Evolutionary conservation across 2,888 invertebrate genomes (phyloP).

Genomic region (Rhimphoctona megacephalus): DNA sequence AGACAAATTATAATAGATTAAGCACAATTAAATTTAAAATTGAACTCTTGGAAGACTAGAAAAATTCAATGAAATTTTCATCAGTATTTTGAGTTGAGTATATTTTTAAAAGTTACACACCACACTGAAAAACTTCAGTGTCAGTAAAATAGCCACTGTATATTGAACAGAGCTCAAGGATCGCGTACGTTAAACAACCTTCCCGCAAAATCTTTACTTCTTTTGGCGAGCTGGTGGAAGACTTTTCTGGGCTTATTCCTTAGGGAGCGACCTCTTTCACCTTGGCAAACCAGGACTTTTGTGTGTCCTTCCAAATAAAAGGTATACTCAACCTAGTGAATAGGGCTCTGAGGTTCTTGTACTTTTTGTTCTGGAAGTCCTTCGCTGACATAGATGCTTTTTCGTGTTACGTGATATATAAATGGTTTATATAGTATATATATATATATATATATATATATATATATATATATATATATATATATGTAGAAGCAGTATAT

Average conservation of each 20-base stretch:
- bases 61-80: not conserved
- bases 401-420: not conserved
- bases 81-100: not conserved
- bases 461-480: not conserved
- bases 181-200: slow-evolving; percentile 25
- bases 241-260: slow-evolving; percentile 51
- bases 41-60: not conserved
- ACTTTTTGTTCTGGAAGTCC: slow-evolving; percentile 13
- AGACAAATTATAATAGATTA: not conserved
- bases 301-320: slow-evolving; percentile 33
- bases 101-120: not conserved
- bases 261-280: slow-evolving; percentile 56
- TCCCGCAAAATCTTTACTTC: slow-evolving; percentile 10
- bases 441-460: not conserved
- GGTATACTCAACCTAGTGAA: slow-evolving; percentile 30
- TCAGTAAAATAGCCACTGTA: not conserved
- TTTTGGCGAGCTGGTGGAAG: not conserved
- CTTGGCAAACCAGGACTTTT: slow-evolving; percentile 37
- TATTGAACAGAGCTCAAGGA: not conserved
- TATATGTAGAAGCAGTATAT: no score
- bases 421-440: not conserved
- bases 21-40: not conserved
- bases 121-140: not conserved
- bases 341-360: slow-evolving; percentile 13
- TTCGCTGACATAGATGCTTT: slow-evolving; percentile 12